Evolutionary conservation across 2,113 vertebrate genomes (phyloP).

Genomic region (Glaucidium brasilianum): DNA sequence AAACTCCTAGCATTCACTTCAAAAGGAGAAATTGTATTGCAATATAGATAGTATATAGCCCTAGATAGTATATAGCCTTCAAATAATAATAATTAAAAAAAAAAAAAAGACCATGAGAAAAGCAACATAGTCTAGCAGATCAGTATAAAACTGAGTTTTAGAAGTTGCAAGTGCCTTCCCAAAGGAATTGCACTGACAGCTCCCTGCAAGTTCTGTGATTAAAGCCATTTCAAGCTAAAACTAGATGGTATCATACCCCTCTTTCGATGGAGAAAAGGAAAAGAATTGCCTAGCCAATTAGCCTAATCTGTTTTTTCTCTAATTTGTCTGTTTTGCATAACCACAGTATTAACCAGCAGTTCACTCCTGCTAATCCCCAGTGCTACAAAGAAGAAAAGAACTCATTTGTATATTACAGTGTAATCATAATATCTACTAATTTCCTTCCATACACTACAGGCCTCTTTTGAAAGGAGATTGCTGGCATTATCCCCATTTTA

Average conservation of each 20-base stretch:
- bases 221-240: not conserved
- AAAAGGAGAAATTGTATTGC: not conserved
- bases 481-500: constrained; percentile 39
- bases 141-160: not conserved
- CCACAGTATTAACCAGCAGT: not conserved
- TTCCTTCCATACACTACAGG: constrained; percentile 2
- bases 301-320: constrained; percentile 24
- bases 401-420: not conserved
- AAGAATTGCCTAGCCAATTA: constrained; percentile 25
- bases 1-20: not conserved
- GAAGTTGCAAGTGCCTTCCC: not conserved
- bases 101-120: not conserved
- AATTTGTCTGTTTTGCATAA: constrained; percentile 30
- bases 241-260: not conserved
- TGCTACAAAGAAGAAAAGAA: not conserved
- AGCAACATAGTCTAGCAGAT: not conserved
- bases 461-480: constrained; percentile 34
- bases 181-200: not conserved
- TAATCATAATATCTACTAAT: constrained; percentile 51
- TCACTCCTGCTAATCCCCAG: not conserved
- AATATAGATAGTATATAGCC: not conserved
- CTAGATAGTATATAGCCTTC: too few species aligned
- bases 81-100: too few species aligned
- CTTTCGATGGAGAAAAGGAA: not conserved
- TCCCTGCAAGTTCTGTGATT: not conserved